Conservation (phyloP, 1,140 invertebrate genomes). For the Condylostylus longicornis region DNA sequence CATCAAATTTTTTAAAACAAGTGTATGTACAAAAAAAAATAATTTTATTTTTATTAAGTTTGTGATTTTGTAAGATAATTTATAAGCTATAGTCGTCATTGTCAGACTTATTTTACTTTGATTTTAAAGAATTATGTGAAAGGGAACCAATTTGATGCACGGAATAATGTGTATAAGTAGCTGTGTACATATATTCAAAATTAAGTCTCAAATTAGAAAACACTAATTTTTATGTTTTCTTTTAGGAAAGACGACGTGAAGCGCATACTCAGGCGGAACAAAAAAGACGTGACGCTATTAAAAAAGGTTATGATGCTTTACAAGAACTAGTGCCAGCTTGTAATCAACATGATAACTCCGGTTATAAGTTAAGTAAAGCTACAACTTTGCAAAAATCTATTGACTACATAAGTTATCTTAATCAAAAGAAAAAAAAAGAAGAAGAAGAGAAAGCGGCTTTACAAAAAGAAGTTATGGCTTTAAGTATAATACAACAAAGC, state of each 20-base stretch:
- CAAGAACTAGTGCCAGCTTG: constrained; percentile 87
- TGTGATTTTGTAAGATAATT: no score
- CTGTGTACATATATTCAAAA: no score
- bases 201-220: no score
- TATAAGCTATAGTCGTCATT: no score
- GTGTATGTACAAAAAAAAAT: no score
- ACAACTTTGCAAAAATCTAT: constrained; percentile 85
- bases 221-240: no score
- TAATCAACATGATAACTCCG: constrained; percentile 58
- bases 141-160: no score
- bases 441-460: constrained; percentile 82
- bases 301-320: constrained; percentile 83
- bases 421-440: constrained; percentile 83
- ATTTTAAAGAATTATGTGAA: no score
- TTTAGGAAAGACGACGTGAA: constrained; percentile 80
- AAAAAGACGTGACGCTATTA: constrained; percentile 91
- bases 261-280: constrained; percentile 96
- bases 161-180: no score
- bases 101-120: no score
- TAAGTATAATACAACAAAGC: constrained; percentile 84
- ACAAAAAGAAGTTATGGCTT: constrained; percentile 86
- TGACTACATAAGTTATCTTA: constrained; percentile 78
- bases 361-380: constrained; percentile 92
- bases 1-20: no score
- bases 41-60: no score